Base-by-base conservation (phyloP, 2,888 invertebrate species). In the Slavum lentiscoides region DNA sequence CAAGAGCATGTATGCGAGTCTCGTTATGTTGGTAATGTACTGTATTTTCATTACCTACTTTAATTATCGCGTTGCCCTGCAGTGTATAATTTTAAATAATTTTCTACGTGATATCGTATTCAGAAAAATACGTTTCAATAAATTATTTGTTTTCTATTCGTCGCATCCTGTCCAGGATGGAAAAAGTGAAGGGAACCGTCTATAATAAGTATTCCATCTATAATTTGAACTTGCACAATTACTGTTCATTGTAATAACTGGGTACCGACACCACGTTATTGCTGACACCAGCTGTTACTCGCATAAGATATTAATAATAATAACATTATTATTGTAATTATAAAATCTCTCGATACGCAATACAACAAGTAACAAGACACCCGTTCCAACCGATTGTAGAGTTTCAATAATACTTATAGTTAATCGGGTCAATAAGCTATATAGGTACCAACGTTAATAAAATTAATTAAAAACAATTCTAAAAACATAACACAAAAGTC, bases 151-250 rank as follows among this genome's bases (percentile, higher is more conserved):
- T 66, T 19, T 39, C 55, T 58, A 39, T 64, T 74, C 39, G 23
- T 59, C 43, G 15, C 3, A 5, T 30, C 43, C 19, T 68, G 19
- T 68, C 58, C 43, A 30, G 39, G n/a, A 76, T 2, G 59, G 49
- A 49, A 67, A 43, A 59, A 76, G 67, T 68, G 67, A 76, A 76
- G 23, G 58, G n/a, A 61, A 61, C 9, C 43, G 15, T 17, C 30
- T 19, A 23, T 37, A 64, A 37, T 23, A 15, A 49, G 30, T 49
- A 53, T 62, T 62, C 43, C 49, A 30, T 19, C 13, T 67, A 43
- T 59, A 49, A 76, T 68, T n/a, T 76, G 43, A 43, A 59, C 30
- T 59, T 68, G 43, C 59, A 59, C n/a, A 68, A 76, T 43, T 49
- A 43, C 43, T 7, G 49, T 68, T 76, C 59, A 19, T 76, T 68